Conservation (phyloP, 2,797 vertebrate species). For the Halcyon leucocephala region DNA sequence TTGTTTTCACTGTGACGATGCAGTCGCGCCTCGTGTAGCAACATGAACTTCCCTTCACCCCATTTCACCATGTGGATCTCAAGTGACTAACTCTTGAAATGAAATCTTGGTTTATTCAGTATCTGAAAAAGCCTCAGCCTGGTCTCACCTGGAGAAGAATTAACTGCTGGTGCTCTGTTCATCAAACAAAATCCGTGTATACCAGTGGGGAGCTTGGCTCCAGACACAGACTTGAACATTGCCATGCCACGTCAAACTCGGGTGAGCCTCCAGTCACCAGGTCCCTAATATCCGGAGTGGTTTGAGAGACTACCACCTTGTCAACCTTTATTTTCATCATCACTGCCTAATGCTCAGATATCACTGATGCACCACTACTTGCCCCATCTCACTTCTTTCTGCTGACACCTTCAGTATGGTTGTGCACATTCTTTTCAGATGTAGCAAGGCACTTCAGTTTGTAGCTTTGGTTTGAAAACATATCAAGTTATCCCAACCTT, state of each 20-base stretch:
- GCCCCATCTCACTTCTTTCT: neutral
- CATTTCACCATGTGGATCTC: neutral
- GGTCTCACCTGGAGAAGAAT: neutral
- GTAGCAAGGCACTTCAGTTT: neutral
- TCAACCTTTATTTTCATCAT: neutral
- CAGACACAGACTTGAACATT: neutral
- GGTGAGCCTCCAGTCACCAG: neutral
- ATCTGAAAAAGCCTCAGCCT: neutral
- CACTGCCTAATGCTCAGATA: neutral
- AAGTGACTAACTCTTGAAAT: neutral
- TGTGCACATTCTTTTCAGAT: neutral
- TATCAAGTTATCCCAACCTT: neutral
- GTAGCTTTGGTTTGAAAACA: neutral
- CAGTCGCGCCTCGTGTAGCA: neutral
- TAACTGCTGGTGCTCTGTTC: neutral
- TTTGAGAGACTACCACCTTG: neutral
- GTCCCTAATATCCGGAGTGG: neutral
- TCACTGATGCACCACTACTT: neutral
- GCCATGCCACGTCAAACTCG: neutral
- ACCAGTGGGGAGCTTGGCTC: neutral
- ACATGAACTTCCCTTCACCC: constrained; percentile 25
- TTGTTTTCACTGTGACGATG: neutral
- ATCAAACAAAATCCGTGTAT: neutral
- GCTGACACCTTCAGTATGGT: neutral
- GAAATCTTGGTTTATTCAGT: neutral